phyloP scores from a whole-genome alignment of 1,140 invertebrate species.

The Atopsyche davidsoni region DNA sequence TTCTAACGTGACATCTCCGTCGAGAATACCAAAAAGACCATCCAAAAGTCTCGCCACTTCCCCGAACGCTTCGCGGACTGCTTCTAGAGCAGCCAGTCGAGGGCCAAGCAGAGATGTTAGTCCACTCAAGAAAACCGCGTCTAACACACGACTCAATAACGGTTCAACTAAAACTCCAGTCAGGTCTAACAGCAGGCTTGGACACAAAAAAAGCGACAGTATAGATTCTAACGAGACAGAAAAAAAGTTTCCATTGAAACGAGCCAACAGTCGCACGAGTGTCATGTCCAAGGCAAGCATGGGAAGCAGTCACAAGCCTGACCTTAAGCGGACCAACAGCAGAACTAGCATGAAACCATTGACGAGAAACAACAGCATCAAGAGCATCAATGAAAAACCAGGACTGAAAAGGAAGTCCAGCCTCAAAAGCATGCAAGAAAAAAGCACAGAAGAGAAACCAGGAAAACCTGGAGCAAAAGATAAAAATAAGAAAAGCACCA shows the following conservation, averaged over 20 bases:
- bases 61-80: constrained; percentile 27
- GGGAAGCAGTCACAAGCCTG: constrained; percentile 34
- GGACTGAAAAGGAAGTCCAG: constrained; percentile 32
- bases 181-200: constrained; percentile 2
- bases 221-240: constrained; percentile 15
- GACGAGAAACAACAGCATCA: constrained; percentile 43
- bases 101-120: constrained; percentile 35
- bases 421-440: constrained; percentile 17
- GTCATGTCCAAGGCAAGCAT: constrained; percentile 36
- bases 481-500: constrained; percentile 22
- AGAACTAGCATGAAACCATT: constrained; percentile 36
- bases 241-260: constrained; percentile 31
- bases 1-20: constrained; percentile 40
- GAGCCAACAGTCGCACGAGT: constrained; percentile 34
- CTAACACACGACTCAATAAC: constrained; percentile 8
- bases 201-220: constrained; percentile 4
- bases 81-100: constrained; percentile 36
- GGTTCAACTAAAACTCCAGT: constrained; percentile 6
- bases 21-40: constrained; percentile 27
- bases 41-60: constrained; percentile 26
- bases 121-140: constrained; percentile 17
- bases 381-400: constrained; percentile 38
- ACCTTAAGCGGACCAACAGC: constrained; percentile 34
- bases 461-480: constrained; percentile 36
- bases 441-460: constrained; percentile 35